Conservation (phyloP, 2,888 invertebrate species). For the Conomelus anceps region DNA sequence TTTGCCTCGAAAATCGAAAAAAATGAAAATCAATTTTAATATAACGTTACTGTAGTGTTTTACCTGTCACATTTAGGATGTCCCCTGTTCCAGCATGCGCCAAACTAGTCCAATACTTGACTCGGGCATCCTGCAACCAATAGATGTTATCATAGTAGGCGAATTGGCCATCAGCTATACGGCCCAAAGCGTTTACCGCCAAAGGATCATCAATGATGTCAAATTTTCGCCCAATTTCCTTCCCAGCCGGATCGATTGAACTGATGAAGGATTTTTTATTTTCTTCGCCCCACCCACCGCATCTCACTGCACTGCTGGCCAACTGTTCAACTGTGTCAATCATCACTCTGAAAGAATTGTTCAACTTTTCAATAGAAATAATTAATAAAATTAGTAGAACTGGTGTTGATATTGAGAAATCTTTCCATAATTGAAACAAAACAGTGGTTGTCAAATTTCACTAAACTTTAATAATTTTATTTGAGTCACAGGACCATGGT, state of each 20-base stretch:
- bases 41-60: background rate
- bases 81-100: background rate
- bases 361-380: background rate
- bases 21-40: background rate
- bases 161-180: slow-evolving; percentile 61
- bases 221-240: slow-evolving; percentile 60
- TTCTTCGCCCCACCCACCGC: slow-evolving; percentile 67
- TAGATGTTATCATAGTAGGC: slow-evolving; percentile 75
- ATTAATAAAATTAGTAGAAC: too few species aligned
- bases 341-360: slow-evolving; percentile 52
- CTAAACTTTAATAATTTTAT: too few species aligned
- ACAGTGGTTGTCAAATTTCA: too few species aligned
- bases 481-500: too few species aligned
- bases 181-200: slow-evolving; percentile 56
- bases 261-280: slow-evolving; percentile 62
- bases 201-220: slow-evolving; percentile 46
- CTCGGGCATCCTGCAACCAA: slow-evolving; percentile 59
- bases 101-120: slow-evolving; percentile 35
- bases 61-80: background rate
- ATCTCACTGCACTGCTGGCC: slow-evolving; percentile 55
- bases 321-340: slow-evolving; percentile 69
- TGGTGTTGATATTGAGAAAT: too few species aligned
- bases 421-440: too few species aligned
- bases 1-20: too few species aligned
- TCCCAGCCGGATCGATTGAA: slow-evolving; percentile 59